A percentile compares a stretch with the other conserved stretches of the same genome.
Conservation (phyloP, 1,140 invertebrate genomes). For the Cyclina sinensis region DNA sequence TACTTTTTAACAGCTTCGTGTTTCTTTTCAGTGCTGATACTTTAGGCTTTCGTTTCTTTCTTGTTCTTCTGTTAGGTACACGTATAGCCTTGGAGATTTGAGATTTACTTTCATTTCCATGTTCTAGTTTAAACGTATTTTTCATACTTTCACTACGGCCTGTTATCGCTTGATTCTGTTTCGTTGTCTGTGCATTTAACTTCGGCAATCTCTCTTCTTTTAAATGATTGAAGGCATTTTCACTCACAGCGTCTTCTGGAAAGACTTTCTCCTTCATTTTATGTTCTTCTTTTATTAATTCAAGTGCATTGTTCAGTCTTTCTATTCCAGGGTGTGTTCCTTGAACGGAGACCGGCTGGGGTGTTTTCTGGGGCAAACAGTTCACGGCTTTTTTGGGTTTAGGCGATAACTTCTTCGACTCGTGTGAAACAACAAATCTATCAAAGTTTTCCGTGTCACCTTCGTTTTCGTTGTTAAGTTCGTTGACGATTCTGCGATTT, state of each 20-base stretch:
- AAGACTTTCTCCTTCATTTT: neutral
- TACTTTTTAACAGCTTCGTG: neutral
- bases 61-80: neutral
- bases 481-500: neutral
- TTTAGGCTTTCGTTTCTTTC: neutral
- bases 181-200: too few species aligned
- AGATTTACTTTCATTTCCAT: neutral
- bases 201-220: neutral
- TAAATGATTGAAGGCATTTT: slow-evolving; percentile 17
- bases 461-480: neutral
- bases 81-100: neutral
- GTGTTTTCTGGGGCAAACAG: neutral
- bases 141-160: neutral
- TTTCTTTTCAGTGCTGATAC: slow-evolving; percentile 19
- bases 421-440: neutral
- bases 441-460: neutral
- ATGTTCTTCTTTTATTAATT: neutral
- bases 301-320: neutral
- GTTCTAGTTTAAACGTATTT: neutral
- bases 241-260: neutral
- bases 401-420: neutral
- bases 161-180: neutral
- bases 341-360: neutral
- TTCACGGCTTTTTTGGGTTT: neutral
- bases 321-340: neutral